These are phyloP conservation scores for Neomicropteryx cornuta DNA, from an alignment of 1,140 invertebrate species.

Conservation along the genomic window DNA sequence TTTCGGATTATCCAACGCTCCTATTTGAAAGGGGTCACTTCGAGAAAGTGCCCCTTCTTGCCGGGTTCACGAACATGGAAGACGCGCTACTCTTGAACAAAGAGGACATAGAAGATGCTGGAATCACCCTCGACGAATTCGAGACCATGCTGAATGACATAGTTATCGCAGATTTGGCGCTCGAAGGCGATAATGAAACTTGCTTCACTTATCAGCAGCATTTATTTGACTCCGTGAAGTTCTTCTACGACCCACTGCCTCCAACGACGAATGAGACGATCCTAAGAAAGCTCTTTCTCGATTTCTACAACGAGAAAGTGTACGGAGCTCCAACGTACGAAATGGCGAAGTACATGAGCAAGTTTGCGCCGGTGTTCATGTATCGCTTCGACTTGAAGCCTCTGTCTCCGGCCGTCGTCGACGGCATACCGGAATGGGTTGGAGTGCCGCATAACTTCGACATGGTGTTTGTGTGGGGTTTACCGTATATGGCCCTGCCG, in stretches of 20 bases:
- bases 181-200: constrained; percentile 43
- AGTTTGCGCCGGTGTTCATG: constrained; percentile 45
- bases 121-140: constrained; percentile 43
- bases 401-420: constrained; percentile 45
- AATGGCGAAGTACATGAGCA: constrained; percentile 50
- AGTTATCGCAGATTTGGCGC: constrained; percentile 43
- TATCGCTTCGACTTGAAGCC: constrained; percentile 69
- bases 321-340: constrained; percentile 57
- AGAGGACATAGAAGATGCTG: constrained; percentile 39
- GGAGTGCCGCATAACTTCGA: constrained; percentile 69
- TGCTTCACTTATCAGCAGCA: constrained; percentile 57
- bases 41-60: constrained; percentile 55
- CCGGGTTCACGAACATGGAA: constrained; percentile 69
- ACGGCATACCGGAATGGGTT: constrained; percentile 58
- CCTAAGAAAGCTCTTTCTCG: constrained; percentile 47
- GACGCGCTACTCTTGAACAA: constrained; percentile 50
- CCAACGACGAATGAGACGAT: constrained; percentile 44
- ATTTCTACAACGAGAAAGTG: constrained; percentile 61
- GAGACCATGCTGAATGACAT: constrained; percentile 49
- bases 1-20: constrained; percentile 50
- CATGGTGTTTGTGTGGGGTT: constrained; percentile 64
- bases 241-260: constrained; percentile 59
- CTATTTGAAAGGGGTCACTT: constrained; percentile 46
- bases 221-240: constrained; percentile 58
- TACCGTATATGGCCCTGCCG: constrained; percentile 51